Base-by-base conservation (phyloP, 1,140 invertebrate genomes). In the Drosophila pectinifera region DNA sequence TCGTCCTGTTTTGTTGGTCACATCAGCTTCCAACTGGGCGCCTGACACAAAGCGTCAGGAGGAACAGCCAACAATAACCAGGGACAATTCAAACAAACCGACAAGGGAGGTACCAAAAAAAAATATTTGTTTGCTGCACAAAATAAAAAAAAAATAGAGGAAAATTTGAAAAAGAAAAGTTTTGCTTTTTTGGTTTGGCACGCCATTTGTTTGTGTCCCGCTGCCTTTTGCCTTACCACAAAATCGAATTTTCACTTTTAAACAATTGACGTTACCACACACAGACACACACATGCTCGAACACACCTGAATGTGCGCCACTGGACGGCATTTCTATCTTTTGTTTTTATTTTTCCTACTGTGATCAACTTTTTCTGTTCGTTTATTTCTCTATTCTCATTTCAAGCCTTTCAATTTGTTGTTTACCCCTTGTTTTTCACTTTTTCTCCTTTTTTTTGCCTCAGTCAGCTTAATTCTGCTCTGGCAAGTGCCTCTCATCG, bases 181-280 rank as follows among this genome's bases (percentile, higher is more conserved):
- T 78, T 57, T 58, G 45, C 69, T 73, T 70, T 70, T 75, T 65
- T 55, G 74, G 77, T 82, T 86, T 82, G 76, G 69, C 78, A 88
- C 78, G 54, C 61, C 78, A 86, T 82, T 86, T 75, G 77, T 80
- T 72, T 69, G 67, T 80, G 46, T 55, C 67, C 34, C 49, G 51
- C 57, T 68, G 63, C 42, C 68, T 73, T 84, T 72, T 79, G 59
- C 73, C 55, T 73, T 82, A 56, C 89, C 89, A 76, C 89, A 91
- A 91, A 91, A 91, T 91, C 80, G 89, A 89, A 91, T 91, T 91
- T 90, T 89, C 89, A 91, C 89, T 91, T 82, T 89, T 88, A 84
- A 89, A 89, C 89, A 91, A 91, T 91, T 91, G 84, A 75, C 73
- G 89, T 82, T 63, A 68, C 74, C 78, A 59, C 68, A 85, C 41